phyloP scores from a whole-genome alignment of 1,140 invertebrate genomes.

The Anastrepha ludens region DNA sequence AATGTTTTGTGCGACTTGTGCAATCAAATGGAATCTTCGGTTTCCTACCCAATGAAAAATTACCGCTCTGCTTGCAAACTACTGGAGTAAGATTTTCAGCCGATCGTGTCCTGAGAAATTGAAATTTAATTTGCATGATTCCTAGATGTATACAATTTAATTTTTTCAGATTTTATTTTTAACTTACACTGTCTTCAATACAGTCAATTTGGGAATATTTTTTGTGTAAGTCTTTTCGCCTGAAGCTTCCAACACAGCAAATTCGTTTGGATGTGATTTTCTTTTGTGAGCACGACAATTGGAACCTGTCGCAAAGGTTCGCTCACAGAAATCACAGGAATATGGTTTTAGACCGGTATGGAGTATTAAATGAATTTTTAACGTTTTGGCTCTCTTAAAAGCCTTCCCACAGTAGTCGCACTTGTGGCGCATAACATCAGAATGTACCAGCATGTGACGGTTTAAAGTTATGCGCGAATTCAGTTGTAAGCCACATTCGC shows the following conservation, averaged over 20 bases:
- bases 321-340: constrained; percentile 72
- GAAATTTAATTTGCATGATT: not conserved
- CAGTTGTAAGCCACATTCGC: constrained; percentile 74
- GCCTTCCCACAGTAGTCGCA: constrained; percentile 63
- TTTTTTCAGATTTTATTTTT: not conserved
- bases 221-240: constrained; percentile 63
- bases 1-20: too few species aligned
- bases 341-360: constrained; percentile 72
- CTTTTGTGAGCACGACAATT: constrained; percentile 73
- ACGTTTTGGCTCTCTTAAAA: constrained; percentile 64
- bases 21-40: not conserved
- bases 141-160: too few species aligned
- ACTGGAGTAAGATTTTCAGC: constrained; percentile 67
- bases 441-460: constrained; percentile 75
- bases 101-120: constrained; percentile 39
- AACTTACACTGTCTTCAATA: constrained; percentile 65
- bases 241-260: constrained; percentile 62
- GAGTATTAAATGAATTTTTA: constrained; percentile 68
- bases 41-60: constrained; percentile 55
- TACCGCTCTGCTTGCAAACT: constrained; percentile 69
- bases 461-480: constrained; percentile 74
- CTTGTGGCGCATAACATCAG: constrained; percentile 74
- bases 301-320: constrained; percentile 72
- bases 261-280: constrained; percentile 70
- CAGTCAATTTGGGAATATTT: constrained; percentile 71